Base-by-base conservation (phyloP, 2,113 vertebrate species). In the Hyperopisus bebe region DNA sequence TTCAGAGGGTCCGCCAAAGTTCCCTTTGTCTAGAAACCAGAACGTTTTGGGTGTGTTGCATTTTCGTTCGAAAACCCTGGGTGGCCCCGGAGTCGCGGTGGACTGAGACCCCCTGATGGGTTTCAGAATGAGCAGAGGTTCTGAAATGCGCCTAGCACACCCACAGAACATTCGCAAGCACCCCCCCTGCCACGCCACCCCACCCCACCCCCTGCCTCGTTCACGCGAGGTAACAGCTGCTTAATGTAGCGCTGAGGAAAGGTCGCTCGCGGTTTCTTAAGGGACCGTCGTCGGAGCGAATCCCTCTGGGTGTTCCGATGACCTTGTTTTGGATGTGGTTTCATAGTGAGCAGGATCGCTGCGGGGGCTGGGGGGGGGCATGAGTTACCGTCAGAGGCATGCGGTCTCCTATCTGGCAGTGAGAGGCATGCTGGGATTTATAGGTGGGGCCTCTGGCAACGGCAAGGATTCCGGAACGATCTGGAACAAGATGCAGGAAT, bases 21-120 rank as follows among this genome's bases (percentile, higher is more conserved):
- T 80, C n/a, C 35, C 74, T 42, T 77, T 77, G 74, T 39, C 17
- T 15, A 42, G 31, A 77, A 77, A 93, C 93, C 93, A 95, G 95
- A 94, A 96, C 94, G 95, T 94, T 95, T 94, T 95, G 94, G 95
- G 95, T 95, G 95, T 96, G 94, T 95, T 94, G 94, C 94, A 94
- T 94, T 94, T 95, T 70, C 93, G 92, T 92, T 91, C 91, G 90
- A 94, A 19, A 84, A 51, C 47, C n/a, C 42, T 88, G 21, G 70
- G 50, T 90, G 86, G 66, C 3, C 66, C 27, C 9, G 31, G 74
- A 55, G 88, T 70, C 35, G 7, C 35, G 74, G 74, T 42, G 35
- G 74, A 39, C 39, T 17, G 62, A 46, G n/a, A 27, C 10, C 39
- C 44, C 27, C 44, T n/a, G 55, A 77, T 35, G 27, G 47, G 24